Base-by-base conservation (phyloP, 2,888 invertebrate species). In the Ptychoptera albimana region DNA sequence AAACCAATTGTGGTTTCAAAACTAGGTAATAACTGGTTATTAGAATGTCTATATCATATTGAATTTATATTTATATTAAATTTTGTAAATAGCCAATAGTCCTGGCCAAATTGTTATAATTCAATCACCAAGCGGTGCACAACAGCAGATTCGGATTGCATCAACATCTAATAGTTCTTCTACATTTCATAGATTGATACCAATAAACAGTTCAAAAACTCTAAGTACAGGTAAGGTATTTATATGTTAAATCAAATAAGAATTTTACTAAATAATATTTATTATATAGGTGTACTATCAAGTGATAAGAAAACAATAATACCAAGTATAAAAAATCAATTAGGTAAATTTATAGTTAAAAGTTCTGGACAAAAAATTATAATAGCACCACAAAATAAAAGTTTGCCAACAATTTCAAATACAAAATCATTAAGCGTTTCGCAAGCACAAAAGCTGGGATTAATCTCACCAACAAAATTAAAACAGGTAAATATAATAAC, bases 91-190 rank as follows among this genome's bases (percentile, higher is more conserved):
- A 45, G 57, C 60, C 2, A 46, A 62, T 2, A 68, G 68, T 45
- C 23, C 23, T 23, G 70, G 71, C 35, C 67, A 69, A 49, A 56
- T 72, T 40, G 52, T 71, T 14, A 59, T 66, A 35, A 54, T 72
- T 13, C 71, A 71, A 44, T 60, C 61, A 32, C 50, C 52, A 56
- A 61, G 65, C 58, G 49, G 49, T 6, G 38, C 42, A 29, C 23
- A 44, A 23, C 48, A 51, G 30, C 35, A 53, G 9, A 41, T 51
- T 13, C 47, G 50, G 11, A 45, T 50, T 13, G 46, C 50, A 2
- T 16, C 23, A 10, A 29, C 47, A n/a, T 8, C 34, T 14, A 35
- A 34, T 3, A 30, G 12, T 15, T 11, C 40, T 2, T 31, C 40
- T 6, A 32, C 31, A 11, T 30, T 14, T 2, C 35, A 29, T 9